Evolutionary conservation across 2,797 vertebrate species (phyloP).

Genomic region (Enteromius radiatus): DNA sequence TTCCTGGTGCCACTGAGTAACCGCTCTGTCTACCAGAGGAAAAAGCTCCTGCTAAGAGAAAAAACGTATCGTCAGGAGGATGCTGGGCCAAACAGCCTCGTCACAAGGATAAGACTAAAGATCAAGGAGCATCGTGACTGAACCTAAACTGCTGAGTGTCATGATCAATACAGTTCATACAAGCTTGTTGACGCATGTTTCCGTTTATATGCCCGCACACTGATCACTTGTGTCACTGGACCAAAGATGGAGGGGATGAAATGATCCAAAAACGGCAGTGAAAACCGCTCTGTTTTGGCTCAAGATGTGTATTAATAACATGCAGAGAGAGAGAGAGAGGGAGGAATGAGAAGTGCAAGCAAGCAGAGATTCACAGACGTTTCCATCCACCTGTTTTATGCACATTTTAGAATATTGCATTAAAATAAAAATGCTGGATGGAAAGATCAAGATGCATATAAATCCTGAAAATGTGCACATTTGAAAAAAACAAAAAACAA

Average conservation of each 20-base stretch:
- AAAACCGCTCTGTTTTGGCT: neutral
- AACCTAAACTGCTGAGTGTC: neutral
- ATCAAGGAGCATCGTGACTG: neutral
- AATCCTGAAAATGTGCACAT: too few relatives aligned
- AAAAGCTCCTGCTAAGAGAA: conserved; percentile 76
- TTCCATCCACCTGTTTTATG: too few relatives aligned
- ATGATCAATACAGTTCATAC: too few relatives aligned
- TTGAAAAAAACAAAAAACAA: too few relatives aligned
- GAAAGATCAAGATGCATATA: too few relatives aligned
- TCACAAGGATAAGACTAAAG: conserved; percentile 1
- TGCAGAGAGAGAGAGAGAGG: neutral
- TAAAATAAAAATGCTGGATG: too few relatives aligned
- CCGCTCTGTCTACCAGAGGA: conserved; percentile 80
- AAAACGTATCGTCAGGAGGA: conserved; percentile 68
- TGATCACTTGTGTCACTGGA: neutral
- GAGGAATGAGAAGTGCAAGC: neutral
- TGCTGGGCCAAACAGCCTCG: neutral
- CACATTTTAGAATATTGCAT: too few relatives aligned
- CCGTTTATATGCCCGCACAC: neutral
- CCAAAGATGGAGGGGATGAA: neutral
- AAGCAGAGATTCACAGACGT: conserved; percentile 2
- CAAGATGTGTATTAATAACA: neutral
- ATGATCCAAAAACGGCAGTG: neutral
- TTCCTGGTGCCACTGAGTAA: conserved; percentile 76
- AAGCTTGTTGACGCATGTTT: too few relatives aligned